Conservation (phyloP, 2,888 invertebrate species). For the Melieria omissa region DNA sequence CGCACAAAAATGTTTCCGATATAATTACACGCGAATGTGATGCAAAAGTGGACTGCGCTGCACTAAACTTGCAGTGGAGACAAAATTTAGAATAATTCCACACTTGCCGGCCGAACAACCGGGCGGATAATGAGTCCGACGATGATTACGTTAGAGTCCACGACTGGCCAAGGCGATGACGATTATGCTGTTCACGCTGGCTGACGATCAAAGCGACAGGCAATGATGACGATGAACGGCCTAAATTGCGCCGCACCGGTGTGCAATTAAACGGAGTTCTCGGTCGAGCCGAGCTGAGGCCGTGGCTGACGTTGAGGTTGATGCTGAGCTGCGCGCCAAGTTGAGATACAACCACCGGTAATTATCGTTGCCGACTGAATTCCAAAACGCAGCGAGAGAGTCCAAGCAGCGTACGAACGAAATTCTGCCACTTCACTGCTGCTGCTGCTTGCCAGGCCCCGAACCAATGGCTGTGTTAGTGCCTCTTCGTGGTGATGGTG, state of each 20-base stretch:
- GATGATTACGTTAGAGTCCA: background rate
- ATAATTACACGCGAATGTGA: background rate
- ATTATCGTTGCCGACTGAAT: constrained; percentile 66
- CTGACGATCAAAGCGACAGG: no score
- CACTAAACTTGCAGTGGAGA: background rate
- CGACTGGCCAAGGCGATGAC: constrained; percentile 5
- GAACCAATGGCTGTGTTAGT: constrained; percentile 2
- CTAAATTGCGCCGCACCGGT: constrained; percentile 32
- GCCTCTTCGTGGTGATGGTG: no score
- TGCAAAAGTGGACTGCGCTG: background rate
- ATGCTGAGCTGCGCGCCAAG: constrained; percentile 24
- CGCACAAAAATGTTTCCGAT: constrained; percentile 9
- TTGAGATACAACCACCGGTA: constrained; percentile 65
- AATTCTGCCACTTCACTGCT: no score
- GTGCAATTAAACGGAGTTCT: constrained; percentile 26
- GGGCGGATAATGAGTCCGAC: constrained; percentile 2
- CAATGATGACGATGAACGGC: background rate
- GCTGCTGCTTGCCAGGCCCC: constrained; percentile 8
- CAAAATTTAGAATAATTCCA: no score
- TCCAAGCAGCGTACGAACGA: constrained; percentile 34
- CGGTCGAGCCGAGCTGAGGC: constrained; percentile 49
- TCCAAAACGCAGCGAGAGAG: constrained; percentile 64
- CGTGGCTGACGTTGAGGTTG: constrained; percentile 18
- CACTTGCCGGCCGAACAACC: background rate
- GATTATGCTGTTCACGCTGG: constrained; percentile 15